Base-by-base conservation (phyloP, 2,888 invertebrate genomes). In the Tethea ocularis region DNA sequence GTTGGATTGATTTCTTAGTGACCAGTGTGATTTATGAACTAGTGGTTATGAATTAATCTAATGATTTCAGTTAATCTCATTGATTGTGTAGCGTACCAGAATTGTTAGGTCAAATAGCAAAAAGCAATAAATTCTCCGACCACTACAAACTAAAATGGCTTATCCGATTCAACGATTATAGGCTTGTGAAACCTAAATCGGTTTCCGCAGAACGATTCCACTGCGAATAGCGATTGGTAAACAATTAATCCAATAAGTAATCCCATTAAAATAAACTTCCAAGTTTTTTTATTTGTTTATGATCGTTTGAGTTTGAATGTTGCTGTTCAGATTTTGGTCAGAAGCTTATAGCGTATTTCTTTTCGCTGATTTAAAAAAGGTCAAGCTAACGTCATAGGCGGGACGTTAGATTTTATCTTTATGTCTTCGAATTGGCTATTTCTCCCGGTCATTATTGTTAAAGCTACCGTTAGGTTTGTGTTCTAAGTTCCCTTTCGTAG, bases 141-240 rank as follows among this genome's bases (percentile, higher is more conserved):
- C 63, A 63, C 52, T 52, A 58, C 41, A 57, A 62, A 58, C 61
- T 66, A 63, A 63, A 67, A 68, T 66, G 66, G 62, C 51, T 60
- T 62, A 67, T 66, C 69, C 70, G 72, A 72, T 72, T 72, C 71
- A 62, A 69, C 72, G 73, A 78, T 80, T 80, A 78, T 67, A 62
- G 63, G 59, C 61, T 68, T 67, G 65, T 61, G 71, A 72, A 68
- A 61, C 72, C 51, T 57, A 64, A 69, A 46, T 46, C 46, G 46
- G 46, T 46, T 46, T 67, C 62, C 60, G 59, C 62, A 58, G 61
- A 68, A 69, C 33, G 72, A 64, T 74, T 62, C 46, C 63, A 63
- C 68, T 70, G 69, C 68, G 75, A 80, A 79, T 81, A 72, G 73
- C 61, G 71, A 77, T 77, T 53, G 29, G 26, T 17, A n/a, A 8